Evolutionary conservation across 2,797 vertebrate species (phyloP), one percentile per base, ranked within the genome.

Genomic region (Crypturellus tataupa): DNA sequence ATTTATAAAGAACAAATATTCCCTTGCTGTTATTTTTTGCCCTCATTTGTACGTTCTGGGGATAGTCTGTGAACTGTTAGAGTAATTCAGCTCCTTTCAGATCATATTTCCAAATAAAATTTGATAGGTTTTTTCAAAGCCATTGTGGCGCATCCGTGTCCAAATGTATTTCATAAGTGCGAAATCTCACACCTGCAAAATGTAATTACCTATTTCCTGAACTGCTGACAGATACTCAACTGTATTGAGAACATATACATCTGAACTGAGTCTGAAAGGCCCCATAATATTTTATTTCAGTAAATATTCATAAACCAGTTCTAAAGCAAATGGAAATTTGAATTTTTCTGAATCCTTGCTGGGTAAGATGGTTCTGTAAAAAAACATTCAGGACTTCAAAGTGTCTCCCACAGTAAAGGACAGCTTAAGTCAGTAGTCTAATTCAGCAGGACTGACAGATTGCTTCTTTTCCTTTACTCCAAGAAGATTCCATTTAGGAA

Each of bases 151-250:
- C 58, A 68, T 72, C 20, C 4, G 1, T 78, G 46, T 85, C 79
- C 73, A 93, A 95, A 76, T 71, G 31, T 29, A 70, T 81, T 95
- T 94, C 51, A 7, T 53, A 90, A 87, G 89, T 94, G 93, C 6
- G 14, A 97, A 94, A 95, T 93, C 42, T 96, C 94, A 93, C 93
- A 94, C 95, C 68, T 95, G 49, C n/a, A 82, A 79, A 77, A 77
- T 13, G 15, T 86, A 86, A 81, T 79, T 89, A 60, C 76, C 42
- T 72, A 8, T 79, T 96, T 94, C 72, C 87, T 7, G 0, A 92
- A 79, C 49, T 62, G 68, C 55, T 90, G 75, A 72, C 84, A 87
- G 44, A 77, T 76, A 80, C 49, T 64, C 11, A 69, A 46, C 55
- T 59, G 9, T 35, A 64, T 1, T 46, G 37, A 80, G 49, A 94